These are phyloP conservation scores for Ecliptopera silaceata DNA, from an alignment of 2,888 invertebrate genomes.

Conservation along the genomic window DNA sequence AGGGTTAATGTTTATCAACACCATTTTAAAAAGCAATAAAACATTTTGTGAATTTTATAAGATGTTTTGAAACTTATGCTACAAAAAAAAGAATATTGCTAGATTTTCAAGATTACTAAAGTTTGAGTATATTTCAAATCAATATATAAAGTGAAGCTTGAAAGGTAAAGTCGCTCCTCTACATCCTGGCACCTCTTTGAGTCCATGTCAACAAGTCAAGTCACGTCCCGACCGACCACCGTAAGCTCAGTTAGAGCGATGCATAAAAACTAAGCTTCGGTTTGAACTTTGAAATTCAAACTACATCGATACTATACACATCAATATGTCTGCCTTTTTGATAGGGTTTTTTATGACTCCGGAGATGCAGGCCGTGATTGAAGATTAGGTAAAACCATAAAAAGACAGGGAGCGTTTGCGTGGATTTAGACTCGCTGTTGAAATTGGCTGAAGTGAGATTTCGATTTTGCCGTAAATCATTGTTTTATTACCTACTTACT, in stretches of 20 bases:
- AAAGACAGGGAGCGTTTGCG: conserved; percentile 15
- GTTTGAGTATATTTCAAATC: too few species aligned
- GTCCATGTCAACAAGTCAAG: conserved; percentile 61
- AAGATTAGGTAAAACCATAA: conserved; percentile 27
- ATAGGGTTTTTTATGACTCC: conserved; percentile 39
- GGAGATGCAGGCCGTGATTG: conserved; percentile 28
- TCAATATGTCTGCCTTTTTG: conserved; percentile 59
- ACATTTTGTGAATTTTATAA: too few species aligned
- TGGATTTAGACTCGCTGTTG: conserved; percentile 1
- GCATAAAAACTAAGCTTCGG: conserved; percentile 79
- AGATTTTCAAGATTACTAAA: too few species aligned
- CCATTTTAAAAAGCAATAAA: too few species aligned
- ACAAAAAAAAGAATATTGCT: too few species aligned
- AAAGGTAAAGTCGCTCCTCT: background rate
- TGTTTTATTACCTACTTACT: conserved; percentile 1
- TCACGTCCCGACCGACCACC: conserved; percentile 75
- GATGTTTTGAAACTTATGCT: too few species aligned
- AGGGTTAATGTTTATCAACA: too few species aligned
- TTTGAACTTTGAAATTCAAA: conserved; percentile 79
- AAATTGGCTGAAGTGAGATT: conserved; percentile 14
- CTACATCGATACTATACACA: conserved; percentile 64
- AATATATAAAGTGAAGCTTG: too few species aligned
- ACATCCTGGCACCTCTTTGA: conserved; percentile 52
- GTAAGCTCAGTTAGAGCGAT: conserved; percentile 79
- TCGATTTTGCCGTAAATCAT: conserved; percentile 7